Evolutionary conservation across 2,113 vertebrate species (phyloP).

Genomic region (Monarcha castaneiventris): DNA sequence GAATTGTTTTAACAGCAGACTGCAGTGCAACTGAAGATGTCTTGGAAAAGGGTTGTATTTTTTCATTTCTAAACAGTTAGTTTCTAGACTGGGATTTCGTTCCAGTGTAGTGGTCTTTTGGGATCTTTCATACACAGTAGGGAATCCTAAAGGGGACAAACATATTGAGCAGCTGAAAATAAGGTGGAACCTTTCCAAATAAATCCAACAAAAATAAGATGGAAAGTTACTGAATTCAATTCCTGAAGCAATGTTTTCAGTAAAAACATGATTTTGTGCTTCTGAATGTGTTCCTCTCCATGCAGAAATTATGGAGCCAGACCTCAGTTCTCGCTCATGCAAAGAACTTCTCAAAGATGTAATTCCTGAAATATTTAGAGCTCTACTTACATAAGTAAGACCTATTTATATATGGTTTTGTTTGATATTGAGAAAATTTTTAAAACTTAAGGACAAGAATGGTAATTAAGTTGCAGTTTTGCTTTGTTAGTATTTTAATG

Average conservation of each 20-base stretch:
- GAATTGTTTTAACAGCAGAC: constrained; percentile 56
- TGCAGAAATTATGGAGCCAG: neutral
- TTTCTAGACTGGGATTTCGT: neutral
- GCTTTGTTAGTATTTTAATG: neutral
- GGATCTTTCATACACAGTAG: neutral
- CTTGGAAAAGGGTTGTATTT: neutral
- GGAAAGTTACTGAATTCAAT: neutral
- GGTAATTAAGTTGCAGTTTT: neutral
- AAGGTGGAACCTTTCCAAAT: neutral
- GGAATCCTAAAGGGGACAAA: neutral
- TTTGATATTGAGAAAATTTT: neutral
- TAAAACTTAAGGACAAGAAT: neutral
- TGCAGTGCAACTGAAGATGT: neutral
- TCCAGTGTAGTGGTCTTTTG: neutral
- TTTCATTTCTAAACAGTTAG: constrained; percentile 18
- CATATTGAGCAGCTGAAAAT: neutral
- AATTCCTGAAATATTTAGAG: neutral
- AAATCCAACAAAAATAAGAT: neutral
- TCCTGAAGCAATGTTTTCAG: neutral
- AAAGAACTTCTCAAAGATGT: neutral
- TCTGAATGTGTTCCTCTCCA: neutral
- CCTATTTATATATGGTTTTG: neutral
- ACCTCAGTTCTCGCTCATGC: neutral
- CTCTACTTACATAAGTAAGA: neutral
- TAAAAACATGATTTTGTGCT: neutral